phyloP scores from a whole-genome alignment of 2,113 vertebrate genomes.

The Oxyruncus cristatus region DNA sequence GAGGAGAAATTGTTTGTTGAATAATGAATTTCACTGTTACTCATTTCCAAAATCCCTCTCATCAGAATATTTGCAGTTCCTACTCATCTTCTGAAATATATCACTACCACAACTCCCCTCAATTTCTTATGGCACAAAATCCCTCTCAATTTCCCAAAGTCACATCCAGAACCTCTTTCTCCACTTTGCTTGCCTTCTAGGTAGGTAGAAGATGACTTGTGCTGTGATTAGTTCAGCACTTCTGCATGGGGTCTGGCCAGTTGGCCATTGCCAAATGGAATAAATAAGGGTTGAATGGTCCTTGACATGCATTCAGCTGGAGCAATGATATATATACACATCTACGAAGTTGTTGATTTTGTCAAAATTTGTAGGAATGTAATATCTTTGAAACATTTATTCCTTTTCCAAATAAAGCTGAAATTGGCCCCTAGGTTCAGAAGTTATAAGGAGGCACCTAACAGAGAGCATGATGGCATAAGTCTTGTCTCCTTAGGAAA shows the following conservation, averaged over 20 bases:
- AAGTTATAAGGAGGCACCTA: not conserved
- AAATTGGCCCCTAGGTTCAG: not conserved
- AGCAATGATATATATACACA: not conserved
- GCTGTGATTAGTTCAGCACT: not conserved
- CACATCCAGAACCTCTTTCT: not conserved
- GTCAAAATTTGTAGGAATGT: not conserved
- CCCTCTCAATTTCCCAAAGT: not conserved
- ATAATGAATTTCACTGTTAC: not conserved
- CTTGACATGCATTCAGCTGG: not conserved
- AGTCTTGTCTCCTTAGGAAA: not conserved
- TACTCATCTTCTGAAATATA: not conserved
- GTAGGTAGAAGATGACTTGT: not conserved
- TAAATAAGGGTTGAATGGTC: not conserved
- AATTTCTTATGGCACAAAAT: not conserved
- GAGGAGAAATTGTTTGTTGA: not conserved
- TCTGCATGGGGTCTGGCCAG: not conserved
- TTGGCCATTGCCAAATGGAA: not conserved
- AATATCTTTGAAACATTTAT: not conserved
- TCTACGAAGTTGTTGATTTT: not conserved
- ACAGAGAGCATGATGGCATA: not conserved
- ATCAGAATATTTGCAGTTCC: not conserved
- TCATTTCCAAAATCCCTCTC: not conserved
- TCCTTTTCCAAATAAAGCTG: not conserved
- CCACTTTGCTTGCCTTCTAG: not conserved
- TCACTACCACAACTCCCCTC: not conserved